Evolutionary conservation across 2,888 invertebrate genomes (phyloP), one percentile per base, ranked within the genome.

Genomic region (Hofmannophila pseudospretella): DNA sequence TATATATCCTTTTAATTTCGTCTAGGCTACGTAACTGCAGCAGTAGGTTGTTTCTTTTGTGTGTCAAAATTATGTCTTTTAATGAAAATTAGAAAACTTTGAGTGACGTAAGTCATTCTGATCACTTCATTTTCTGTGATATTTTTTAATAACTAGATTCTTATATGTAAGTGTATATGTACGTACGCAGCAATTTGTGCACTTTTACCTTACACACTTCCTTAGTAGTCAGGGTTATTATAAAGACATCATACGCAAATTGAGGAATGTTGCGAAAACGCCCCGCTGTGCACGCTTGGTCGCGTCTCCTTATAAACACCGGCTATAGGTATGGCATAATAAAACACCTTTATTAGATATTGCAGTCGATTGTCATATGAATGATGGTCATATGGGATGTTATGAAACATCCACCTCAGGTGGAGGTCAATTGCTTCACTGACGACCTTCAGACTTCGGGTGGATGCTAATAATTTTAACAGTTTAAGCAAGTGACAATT

Each of bases 321-420:
- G 42, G 42, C 42, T 49, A n/a, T n/a, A 16, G 16, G 16, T 16
- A 16, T 4, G 5, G 3, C 5, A 45, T 44, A 41, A 22, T 39
- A 29, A n/a, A 30, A 33, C 41, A 34, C 35, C 35, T 12, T 16
- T 34, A 32, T 32, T 41, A 23, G 10, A 31, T 53, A 52, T 51
- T 45, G 54, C 49, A 59, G 62, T 45, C 32, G 34, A 44, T 51
- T 50, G 42, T 49, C 42, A 36, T 51, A 34, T 37, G 16, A 16
- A 16, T 5, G 3, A 16, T 16, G 3, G 16, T 16, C 16, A 5
- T 16, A 16, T 16, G 5, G 16, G 42, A 49, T 34, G 32, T 58
- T 57, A 47, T 13, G 44, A 37, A 49, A 55, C 36, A 34, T 34
- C n/a, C 34, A 16, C 26, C 34, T 26, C 25, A 23, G 12, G 16